A percentile compares a stretch with the other conserved stretches of the same genome.
These are phyloP conservation scores for Orthosia gracilis DNA, from an alignment of 2,888 invertebrate genomes.

Conservation along the genomic window DNA sequence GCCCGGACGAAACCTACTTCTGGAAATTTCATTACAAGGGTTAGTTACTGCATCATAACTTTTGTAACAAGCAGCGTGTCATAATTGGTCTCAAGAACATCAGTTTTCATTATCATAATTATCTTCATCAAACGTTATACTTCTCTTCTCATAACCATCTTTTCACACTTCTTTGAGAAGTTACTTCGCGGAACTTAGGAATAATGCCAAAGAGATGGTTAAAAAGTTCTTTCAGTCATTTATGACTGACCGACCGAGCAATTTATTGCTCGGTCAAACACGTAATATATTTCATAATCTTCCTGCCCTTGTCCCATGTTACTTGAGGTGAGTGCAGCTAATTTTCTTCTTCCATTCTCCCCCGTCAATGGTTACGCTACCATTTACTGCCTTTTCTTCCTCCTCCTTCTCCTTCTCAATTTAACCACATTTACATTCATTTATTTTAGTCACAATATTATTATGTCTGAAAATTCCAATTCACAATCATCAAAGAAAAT, in stretches of 20 bases:
- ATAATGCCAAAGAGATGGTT: slow-evolving; percentile 14
- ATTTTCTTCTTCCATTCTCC: not conserved
- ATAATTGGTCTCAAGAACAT: too few relatives aligned
- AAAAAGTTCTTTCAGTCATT: not conserved
- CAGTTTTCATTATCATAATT: too few relatives aligned
- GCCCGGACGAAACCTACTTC: too few relatives aligned
- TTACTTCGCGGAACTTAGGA: slow-evolving; percentile 21
- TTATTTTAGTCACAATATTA: slow-evolving; percentile 1
- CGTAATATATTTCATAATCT: not conserved
- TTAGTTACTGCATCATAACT: too few relatives aligned
- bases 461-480: not conserved
- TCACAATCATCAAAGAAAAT: slow-evolving; percentile 2
- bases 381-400: not conserved
- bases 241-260: too few relatives aligned
- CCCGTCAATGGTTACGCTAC: not conserved
- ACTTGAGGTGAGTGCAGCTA: too few relatives aligned
- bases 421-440: not conserved
- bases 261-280: not conserved
- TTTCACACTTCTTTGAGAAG: slow-evolving; percentile 11
- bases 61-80: too few relatives aligned
- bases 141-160: not conserved
- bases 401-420: not conserved
- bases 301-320: not conserved
- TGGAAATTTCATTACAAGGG: too few relatives aligned
- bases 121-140: slow-evolving; percentile 6